Evolutionary conservation across 2,113 vertebrate species (phyloP), one percentile per base, ranked within the genome.

Genomic region (Nematolebias whitei): DNA sequence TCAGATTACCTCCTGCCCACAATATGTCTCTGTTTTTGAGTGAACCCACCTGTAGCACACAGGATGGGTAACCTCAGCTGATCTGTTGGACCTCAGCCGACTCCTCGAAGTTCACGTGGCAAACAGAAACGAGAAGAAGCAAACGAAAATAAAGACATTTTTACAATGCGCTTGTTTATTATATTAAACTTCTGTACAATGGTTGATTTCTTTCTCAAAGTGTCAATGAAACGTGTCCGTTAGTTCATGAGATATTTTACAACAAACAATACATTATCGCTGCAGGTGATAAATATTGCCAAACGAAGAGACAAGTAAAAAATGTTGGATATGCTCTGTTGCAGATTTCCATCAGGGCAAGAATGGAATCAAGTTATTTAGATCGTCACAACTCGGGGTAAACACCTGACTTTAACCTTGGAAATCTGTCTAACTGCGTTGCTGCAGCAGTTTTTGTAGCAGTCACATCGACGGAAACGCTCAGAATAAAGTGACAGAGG

Each of bases 1-100:
- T 78, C 77, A 23, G 80, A 73, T 88, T 77, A 77, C 53, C 58
- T 68, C 69, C 40, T 20, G 44, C 45, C 65, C 63, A 80, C 76
- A 78, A 53, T 63, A 68, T 74, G 78, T 66, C 60, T 68, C 65
- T 75, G 48, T 55, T 61, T 69, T 45, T 65, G 62, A 62, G 50
- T 29, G 62, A 65, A 41, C 55, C 26, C 59, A 61, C 55, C 29
- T 53, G 50, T 9, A 32, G 10, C 32, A 4, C 32, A 35, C 32
- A 10, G 32, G 32, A 35, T 35, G 32, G 32, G 5, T 35, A 35
- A 35, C 32, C 32, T 35, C 9, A 35, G 32, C 32, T 35, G 9
- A 23, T 13, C n/a, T 23, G 3, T 20, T 22, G 19, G 45, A 4
- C 4, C 4, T 22, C 22, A 22, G 47, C 12, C 23, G 47, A 7